Evolutionary conservation across 2,113 vertebrate genomes (phyloP).

Genomic region (Holacanthus passer): DNA sequence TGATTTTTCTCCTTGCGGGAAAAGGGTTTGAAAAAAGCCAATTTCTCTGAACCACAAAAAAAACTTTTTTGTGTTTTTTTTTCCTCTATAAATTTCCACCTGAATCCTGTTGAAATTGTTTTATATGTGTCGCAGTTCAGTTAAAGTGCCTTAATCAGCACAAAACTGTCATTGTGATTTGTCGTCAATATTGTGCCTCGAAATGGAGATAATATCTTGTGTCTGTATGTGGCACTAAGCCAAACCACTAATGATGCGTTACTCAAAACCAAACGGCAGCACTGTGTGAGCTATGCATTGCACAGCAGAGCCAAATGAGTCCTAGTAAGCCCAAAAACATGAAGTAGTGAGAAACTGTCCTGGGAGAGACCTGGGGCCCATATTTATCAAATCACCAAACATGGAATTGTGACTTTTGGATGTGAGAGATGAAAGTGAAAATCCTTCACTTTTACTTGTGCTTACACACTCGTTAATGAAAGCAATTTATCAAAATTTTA

Average conservation of each 20-base stretch:
- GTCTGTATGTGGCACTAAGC: constrained; percentile 6
- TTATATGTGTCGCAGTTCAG: neutral
- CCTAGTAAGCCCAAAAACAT: constrained; percentile 4
- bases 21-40: neutral
- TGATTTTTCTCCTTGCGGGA: neutral
- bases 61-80: neutral
- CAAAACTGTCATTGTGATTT: neutral
- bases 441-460: neutral
- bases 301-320: constrained; percentile 17
- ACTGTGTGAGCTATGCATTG: neutral
- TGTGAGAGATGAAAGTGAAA: neutral
- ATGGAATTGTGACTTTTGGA: neutral
- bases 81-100: neutral
- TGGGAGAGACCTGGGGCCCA: neutral
- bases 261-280: constrained; percentile 18
- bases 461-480: neutral
- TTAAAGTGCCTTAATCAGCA: constrained; percentile 8
- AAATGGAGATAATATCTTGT: constrained; percentile 15
- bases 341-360: neutral
- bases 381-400: neutral
- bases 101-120: constrained; percentile 4
- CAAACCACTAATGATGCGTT: constrained; percentile 35
- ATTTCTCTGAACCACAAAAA: neutral
- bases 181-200: constrained; percentile 7
- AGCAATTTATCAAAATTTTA: too few relatives aligned